Percentiles rank a stretch among this genome's conserved stretches.
Evolutionary conservation across 2,888 invertebrate species (phyloP).

Genomic region (Bhutanitis thaidina): DNA sequence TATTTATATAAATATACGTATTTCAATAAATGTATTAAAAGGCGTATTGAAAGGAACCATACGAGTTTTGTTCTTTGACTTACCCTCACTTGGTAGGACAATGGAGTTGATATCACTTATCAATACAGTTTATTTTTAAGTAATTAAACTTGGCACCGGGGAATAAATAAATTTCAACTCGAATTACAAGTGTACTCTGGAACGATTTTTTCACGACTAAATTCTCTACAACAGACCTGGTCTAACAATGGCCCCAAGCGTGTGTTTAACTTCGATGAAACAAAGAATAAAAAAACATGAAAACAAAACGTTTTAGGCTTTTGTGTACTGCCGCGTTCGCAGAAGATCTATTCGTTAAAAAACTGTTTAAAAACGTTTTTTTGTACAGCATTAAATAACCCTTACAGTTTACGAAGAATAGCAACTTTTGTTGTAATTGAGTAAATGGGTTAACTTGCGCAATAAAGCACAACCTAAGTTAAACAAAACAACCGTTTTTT

Average conservation of each 20-base stretch:
- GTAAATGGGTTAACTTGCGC: slow-evolving; percentile 59
- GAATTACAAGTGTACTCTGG: slow-evolving; percentile 59
- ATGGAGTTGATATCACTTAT: neutral
- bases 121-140: neutral
- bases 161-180: slow-evolving; percentile 26
- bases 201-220: slow-evolving; percentile 75
- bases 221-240: slow-evolving; percentile 52
- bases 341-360: slow-evolving; percentile 58
- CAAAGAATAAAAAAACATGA: slow-evolving; percentile 66
- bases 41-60: neutral
- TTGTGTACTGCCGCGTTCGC: slow-evolving; percentile 69
- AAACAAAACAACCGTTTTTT: slow-evolving; percentile 26
- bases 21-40: too few species aligned
- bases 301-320: slow-evolving; percentile 64
- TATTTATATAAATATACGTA: too few species aligned
- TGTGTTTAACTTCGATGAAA: slow-evolving; percentile 71
- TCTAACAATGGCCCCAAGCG: slow-evolving; percentile 71
- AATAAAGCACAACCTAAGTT: slow-evolving; percentile 21
- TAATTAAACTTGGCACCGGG: slow-evolving; percentile 4
- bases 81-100: slow-evolving; percentile 1
- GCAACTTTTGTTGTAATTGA: slow-evolving; percentile 40
- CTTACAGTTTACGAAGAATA: slow-evolving; percentile 49
- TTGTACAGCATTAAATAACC: slow-evolving; percentile 60
- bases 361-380: slow-evolving; percentile 41
- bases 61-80: neutral